phyloP scores from a whole-genome alignment of 1,140 invertebrate species.

The Drosophila suzukii region DNA sequence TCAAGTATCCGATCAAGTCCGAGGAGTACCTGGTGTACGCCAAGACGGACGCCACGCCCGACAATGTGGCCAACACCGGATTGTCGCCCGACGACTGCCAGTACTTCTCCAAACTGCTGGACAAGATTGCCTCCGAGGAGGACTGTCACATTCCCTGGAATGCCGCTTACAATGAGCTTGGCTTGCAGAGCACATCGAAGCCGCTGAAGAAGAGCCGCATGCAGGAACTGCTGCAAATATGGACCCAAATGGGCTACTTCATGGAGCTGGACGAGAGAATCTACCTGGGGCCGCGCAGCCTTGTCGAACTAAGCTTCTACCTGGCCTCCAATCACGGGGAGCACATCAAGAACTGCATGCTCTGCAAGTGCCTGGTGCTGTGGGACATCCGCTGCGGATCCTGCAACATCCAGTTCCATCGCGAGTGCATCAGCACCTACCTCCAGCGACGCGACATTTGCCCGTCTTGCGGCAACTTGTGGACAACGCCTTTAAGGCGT shows the following conservation, averaged over 20 bases:
- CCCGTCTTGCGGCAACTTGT: slow-evolving; percentile 49
- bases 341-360: slow-evolving; percentile 53
- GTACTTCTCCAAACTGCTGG: slow-evolving; percentile 61
- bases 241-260: slow-evolving; percentile 66
- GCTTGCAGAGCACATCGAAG: slow-evolving; percentile 16
- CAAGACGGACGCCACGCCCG: slow-evolving; percentile 55
- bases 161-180: slow-evolving; percentile 40
- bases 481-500: slow-evolving; percentile 45
- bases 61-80: slow-evolving; percentile 38
- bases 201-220: slow-evolving; percentile 50
- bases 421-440: slow-evolving; percentile 64
- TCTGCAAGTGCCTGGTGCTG: slow-evolving; percentile 63
- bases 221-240: slow-evolving; percentile 48
- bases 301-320: slow-evolving; percentile 62
- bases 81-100: slow-evolving; percentile 58
- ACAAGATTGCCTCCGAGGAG: slow-evolving; percentile 46
- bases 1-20: slow-evolving; percentile 44
- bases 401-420: slow-evolving; percentile 54
- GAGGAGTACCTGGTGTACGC: slow-evolving; percentile 65
- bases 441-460: slow-evolving; percentile 61
- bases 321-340: slow-evolving; percentile 51
- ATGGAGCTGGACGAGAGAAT: slow-evolving; percentile 40
- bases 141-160: slow-evolving; percentile 58
- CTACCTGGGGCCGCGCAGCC: slow-evolving; percentile 62
- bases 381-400: slow-evolving; percentile 64